A percentile compares a stretch with the other conserved stretches of the same genome.
Conservation (phyloP, 2,113 vertebrate species). For the Dascyllus trimaculatus region DNA sequence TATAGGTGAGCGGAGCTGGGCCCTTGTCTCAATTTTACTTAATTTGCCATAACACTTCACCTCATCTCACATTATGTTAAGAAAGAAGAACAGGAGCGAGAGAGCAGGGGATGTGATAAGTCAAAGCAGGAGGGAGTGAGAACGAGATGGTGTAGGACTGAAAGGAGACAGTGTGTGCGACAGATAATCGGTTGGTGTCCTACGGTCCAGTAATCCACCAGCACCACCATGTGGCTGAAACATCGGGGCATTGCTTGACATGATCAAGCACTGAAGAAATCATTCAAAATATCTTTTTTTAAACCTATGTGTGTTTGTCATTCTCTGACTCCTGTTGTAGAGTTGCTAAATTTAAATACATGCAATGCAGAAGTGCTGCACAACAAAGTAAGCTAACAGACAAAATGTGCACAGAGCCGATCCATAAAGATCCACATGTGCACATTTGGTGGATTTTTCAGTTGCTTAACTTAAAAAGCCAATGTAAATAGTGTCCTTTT, state of each 20-base stretch:
- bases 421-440: neutral
- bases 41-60: slow-evolving; percentile 84
- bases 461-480: neutral
- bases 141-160: slow-evolving; percentile 56
- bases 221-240: slow-evolving; percentile 88
- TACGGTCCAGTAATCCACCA: slow-evolving; percentile 82
- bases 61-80: slow-evolving; percentile 72
- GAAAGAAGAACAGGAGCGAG: slow-evolving; percentile 50
- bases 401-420: neutral
- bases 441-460: neutral
- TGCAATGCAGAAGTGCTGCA: neutral
- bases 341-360: neutral
- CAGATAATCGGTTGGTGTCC: slow-evolving; percentile 38
- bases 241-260: neutral
- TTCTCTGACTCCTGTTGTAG: neutral
- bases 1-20: slow-evolving; percentile 88
- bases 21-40: slow-evolving; percentile 88
- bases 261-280: slow-evolving; percentile 15
- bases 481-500: neutral
- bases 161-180: slow-evolving; percentile 56
- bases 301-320: neutral
- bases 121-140: slow-evolving; percentile 59
- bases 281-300: neutral
- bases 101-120: slow-evolving; percentile 66
- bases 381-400: neutral